A percentile compares a stretch with the other conserved stretches of the same genome.
phyloP scores from a whole-genome alignment of 2,113 vertebrate species.

The Gorsachius goisagi region DNA sequence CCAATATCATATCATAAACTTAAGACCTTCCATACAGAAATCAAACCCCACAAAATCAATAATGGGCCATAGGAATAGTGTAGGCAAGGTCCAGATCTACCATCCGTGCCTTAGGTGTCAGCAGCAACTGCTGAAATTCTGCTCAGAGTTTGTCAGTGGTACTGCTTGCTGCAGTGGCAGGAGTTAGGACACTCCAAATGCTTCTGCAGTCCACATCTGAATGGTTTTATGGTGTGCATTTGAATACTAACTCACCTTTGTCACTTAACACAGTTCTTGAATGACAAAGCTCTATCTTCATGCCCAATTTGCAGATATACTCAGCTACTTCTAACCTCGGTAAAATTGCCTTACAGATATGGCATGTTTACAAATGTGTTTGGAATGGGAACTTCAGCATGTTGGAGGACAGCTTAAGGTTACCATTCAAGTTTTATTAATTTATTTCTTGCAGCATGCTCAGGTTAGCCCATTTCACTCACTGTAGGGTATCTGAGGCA shows the following conservation, averaged over 20 bases:
- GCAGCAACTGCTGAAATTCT: background rate
- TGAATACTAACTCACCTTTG: background rate
- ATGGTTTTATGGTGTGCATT: background rate
- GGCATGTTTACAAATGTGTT: background rate
- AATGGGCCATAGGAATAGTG: background rate
- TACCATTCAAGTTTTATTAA: background rate
- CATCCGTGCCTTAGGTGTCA: background rate
- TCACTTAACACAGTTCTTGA: background rate
- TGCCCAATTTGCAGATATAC: background rate
- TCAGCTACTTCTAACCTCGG: background rate
- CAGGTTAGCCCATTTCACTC: background rate
- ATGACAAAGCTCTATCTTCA: background rate
- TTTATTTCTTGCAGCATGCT: background rate
- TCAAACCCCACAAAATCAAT: background rate
- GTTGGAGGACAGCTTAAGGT: background rate
- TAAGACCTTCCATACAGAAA: background rate
- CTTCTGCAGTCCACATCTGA: background rate
- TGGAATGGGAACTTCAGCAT: background rate
- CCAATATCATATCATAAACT: background rate
- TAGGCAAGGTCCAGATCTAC: background rate
- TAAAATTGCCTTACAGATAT: background rate
- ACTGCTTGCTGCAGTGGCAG: background rate
- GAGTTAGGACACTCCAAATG: background rate
- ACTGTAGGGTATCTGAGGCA: background rate
- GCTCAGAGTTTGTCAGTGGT: background rate